phyloP scores from a whole-genome alignment of 2,797 vertebrate genomes.

The Siniperca obscura region DNA sequence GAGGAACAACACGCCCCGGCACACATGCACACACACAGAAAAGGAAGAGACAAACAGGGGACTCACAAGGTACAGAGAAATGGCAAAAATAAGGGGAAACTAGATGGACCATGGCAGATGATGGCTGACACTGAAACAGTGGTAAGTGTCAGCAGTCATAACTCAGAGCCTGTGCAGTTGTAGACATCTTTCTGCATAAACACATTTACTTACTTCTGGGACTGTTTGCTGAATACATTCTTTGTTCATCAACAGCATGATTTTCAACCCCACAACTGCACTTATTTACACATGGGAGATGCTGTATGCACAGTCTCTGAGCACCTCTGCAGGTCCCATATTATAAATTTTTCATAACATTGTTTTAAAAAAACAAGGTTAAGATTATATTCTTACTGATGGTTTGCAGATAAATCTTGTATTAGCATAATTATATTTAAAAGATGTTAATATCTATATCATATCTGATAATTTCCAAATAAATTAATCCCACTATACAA shows the following conservation, averaged over 20 bases:
- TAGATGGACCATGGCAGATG: constrained; percentile 21
- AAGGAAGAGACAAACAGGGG: too few species aligned
- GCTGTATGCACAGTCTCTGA: background rate
- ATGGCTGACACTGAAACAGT: constrained; percentile 32
- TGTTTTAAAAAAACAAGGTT: background rate
- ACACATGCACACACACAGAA: too few species aligned
- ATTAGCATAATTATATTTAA: background rate
- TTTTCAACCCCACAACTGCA: constrained; percentile 2
- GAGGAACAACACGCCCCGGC: too few species aligned
- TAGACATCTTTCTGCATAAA: background rate
- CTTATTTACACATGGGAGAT: background rate
- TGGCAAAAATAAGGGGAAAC: too few species aligned
- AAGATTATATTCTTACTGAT: background rate
- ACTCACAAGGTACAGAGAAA: too few species aligned
- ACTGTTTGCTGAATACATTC: background rate
- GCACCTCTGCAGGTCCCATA: background rate
- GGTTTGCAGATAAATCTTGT: background rate
- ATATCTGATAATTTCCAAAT: background rate
- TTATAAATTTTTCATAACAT: background rate
- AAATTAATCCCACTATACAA: background rate
- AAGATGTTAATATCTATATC: background rate
- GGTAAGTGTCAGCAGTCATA: constrained; percentile 17
- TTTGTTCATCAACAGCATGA: background rate
- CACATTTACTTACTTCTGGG: background rate
- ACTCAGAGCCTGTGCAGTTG: constrained; percentile 12